Conservation (phyloP, 2,113 vertebrate species). For the Ictidomys tridecemlineatus region DNA sequence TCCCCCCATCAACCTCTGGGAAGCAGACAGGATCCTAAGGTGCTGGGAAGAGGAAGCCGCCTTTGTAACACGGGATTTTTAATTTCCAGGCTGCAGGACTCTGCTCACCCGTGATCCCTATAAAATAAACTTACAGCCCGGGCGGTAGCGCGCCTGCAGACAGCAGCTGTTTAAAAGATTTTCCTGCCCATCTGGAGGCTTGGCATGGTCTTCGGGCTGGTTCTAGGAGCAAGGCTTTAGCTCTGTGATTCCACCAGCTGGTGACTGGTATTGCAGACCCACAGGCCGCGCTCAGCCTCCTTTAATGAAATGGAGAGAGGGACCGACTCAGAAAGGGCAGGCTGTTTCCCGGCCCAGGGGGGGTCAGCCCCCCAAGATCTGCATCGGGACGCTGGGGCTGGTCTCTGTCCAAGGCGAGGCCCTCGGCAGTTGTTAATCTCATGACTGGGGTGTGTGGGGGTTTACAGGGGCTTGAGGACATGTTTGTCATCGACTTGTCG, state of each 20-base stretch:
- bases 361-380: constrained; percentile 68
- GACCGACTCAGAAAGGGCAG: constrained; percentile 60
- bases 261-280: constrained; percentile 79
- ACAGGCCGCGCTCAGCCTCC: constrained; percentile 73
- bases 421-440: constrained; percentile 28
- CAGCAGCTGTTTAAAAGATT: constrained; percentile 86
- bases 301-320: constrained; percentile 79
- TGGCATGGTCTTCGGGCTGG: constrained; percentile 76
- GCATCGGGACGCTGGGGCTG: constrained; percentile 55
- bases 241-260: constrained; percentile 83
- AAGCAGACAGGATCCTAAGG: background rate
- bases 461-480: background rate
- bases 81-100: background rate
- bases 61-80: background rate
- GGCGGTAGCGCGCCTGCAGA: constrained; percentile 77
- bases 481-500: background rate
- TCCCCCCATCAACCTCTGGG: background rate
- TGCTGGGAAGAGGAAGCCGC: background rate
- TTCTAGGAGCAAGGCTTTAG: constrained; percentile 82
- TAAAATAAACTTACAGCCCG: constrained; percentile 80
- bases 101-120: constrained; percentile 61
- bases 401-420: constrained; percentile 19
- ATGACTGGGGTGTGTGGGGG: constrained; percentile 13
- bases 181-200: constrained; percentile 87
- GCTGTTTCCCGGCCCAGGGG: constrained; percentile 60